phyloP scores from a whole-genome alignment of 2,888 invertebrate species.

The Thymelicus acteon region DNA sequence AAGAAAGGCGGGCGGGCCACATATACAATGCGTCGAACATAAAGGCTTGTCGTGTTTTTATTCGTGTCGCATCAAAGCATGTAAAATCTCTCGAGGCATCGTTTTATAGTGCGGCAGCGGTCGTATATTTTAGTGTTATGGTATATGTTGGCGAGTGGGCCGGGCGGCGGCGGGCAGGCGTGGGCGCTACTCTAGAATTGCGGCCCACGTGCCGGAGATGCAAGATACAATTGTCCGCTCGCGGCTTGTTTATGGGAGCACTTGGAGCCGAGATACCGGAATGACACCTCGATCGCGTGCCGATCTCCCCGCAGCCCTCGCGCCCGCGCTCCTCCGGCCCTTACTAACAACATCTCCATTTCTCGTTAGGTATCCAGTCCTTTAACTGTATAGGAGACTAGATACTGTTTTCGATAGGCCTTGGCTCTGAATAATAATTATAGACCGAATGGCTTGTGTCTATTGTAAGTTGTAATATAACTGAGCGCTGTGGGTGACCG shows the following conservation, averaged over 20 bases:
- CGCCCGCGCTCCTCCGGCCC: conserved; percentile 18
- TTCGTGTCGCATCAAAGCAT: conserved; percentile 63
- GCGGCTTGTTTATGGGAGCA: conserved; percentile 74
- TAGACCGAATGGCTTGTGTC: no score
- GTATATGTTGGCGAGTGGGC: conserved; percentile 51
- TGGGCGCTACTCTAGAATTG: conserved; percentile 80
- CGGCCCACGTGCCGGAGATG: conserved; percentile 70
- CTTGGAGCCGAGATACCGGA: conserved; percentile 57
- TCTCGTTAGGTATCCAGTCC: conserved; percentile 12
- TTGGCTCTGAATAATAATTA: no score
- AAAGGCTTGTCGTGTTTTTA: conserved; percentile 72
- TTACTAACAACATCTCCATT: conserved; percentile 24
- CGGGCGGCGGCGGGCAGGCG: conserved; percentile 44
- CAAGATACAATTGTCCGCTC: conserved; percentile 74
- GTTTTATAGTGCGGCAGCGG: conserved; percentile 65
- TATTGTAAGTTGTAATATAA: no score
- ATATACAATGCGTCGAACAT: conserved; percentile 69
- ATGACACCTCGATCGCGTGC: conserved; percentile 69
- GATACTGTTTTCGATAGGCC: no score
- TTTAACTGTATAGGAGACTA: no score
- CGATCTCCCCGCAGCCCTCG: conserved; percentile 49
- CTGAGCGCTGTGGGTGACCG: no score
- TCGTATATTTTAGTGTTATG: conserved; percentile 76
- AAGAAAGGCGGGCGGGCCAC: conserved; percentile 49
- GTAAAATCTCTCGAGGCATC: conserved; percentile 72